Base-by-base conservation (phyloP, 2,113 vertebrate species). In the Xiphophorus couchianus region DNA sequence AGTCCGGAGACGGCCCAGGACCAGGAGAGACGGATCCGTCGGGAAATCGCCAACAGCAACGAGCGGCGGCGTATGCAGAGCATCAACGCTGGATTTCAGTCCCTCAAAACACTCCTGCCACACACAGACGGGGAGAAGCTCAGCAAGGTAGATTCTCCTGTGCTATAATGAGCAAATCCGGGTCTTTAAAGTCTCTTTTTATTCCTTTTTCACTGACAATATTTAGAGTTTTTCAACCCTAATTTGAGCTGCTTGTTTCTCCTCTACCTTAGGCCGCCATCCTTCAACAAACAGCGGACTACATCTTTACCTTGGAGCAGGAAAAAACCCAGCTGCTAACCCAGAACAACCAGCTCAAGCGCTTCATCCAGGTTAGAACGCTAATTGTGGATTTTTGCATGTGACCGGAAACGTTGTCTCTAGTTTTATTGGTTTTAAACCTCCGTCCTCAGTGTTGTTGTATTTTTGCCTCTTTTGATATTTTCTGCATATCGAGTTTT, bases 51-150 rank as follows among this genome's bases (percentile, higher is more conserved):
- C 80, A 99, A 99, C 89, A 99, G 98, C 94, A 99, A 99, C 68
- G 98, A 99, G 80, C 94, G 98, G 0, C 94, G 98, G 51, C 96
- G 98, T 67, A 99, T 99, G 98, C 98, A 99, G 94, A 99, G 98
- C 93, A 99, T 99, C 93, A 99, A 99, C 6, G 96, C 98, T 0
- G 98, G 98, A 71, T 99, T 99, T 91, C 98, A 99, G 94, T 99
- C 98, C 31, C 96, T 99, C 66, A 99, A 99, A 92, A 99, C 98
- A 78, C 97, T 99, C 89, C 97, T 99, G 85, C 98, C 98, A 7
- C 98, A 99, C 92, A 98, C 97, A 2, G 97, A 99, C 0, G 97
- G 98, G 80, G 98, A 99, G 91, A 99, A 99, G 78, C 96, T 99
- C 87, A 99, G 95, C 93, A 95, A 94, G 94, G 95, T 96, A 88